Percentiles rank a stretch among this genome's conserved stretches.
Evolutionary conservation across 2,797 vertebrate species (phyloP).

Genomic region (Glossophaga mutica): DNA sequence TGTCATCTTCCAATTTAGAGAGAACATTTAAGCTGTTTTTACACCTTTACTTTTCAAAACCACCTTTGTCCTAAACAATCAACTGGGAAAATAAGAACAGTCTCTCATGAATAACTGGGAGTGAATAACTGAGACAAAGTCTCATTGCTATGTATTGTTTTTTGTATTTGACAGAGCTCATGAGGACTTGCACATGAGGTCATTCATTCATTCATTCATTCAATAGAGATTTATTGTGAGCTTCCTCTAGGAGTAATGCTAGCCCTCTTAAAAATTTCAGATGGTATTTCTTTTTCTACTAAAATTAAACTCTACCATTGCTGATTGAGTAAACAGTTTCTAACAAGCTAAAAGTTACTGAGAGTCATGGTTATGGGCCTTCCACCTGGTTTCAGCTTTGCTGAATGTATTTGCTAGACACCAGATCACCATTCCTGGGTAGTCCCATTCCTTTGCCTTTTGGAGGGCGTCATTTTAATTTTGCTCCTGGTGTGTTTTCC

Average conservation of each 20-base stretch:
- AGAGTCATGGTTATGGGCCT: accelerated
- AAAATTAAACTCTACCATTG: background rate
- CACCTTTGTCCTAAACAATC: background rate
- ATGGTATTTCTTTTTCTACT: background rate
- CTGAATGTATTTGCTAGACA: background rate
- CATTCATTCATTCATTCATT: background rate
- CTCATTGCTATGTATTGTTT: background rate
- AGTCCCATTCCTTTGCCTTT: background rate
- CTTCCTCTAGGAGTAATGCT: background rate
- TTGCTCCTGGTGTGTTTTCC: constrained; percentile 19
- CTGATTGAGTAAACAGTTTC: background rate
- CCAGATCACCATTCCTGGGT: background rate
- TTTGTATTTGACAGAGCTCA: background rate
- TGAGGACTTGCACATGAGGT: background rate
- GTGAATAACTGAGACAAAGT: background rate
- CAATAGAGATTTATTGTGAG: background rate
- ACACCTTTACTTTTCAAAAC: background rate
- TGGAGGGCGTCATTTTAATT: constrained; percentile 20
- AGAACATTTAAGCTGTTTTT: background rate
- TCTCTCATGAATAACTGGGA: background rate
- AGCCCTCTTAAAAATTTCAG: background rate
- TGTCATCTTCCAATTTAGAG: background rate
- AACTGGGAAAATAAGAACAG: background rate
- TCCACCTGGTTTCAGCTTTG: background rate
- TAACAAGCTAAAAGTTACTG: background rate